Conservation (phyloP, 2,888 invertebrate species). For the Criorhina ranunculi region DNA sequence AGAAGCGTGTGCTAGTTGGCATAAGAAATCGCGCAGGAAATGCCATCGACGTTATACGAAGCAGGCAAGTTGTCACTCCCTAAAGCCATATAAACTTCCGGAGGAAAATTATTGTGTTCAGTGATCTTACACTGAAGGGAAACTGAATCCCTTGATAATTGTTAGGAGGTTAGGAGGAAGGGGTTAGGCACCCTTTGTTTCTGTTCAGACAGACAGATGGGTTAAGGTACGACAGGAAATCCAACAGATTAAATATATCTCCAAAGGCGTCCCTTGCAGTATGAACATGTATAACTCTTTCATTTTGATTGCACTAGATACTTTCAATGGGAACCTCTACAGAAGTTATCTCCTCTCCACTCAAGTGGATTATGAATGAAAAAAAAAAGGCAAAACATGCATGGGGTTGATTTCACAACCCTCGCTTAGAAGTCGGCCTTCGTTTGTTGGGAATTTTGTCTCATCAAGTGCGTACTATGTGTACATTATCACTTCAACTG, state of each 20-base stretch:
- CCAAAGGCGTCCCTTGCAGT: neutral
- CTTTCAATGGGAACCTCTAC: neutral
- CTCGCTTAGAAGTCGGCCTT: neutral
- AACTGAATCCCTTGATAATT: conserved; percentile 38
- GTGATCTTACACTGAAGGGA: conserved; percentile 1
- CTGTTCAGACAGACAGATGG: conserved; percentile 1
- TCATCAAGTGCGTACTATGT: conserved; percentile 60
- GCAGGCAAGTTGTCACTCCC: conserved; percentile 45
- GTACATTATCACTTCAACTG: conserved; percentile 67
- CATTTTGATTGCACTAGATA: conserved; percentile 30
- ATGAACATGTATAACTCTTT: conserved; percentile 15
- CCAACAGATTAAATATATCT: conserved; percentile 51
- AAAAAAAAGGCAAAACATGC: conserved; percentile 23
- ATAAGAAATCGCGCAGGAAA: conserved; percentile 54
- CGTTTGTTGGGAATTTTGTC: conserved; percentile 28
- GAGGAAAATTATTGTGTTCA: conserved; percentile 28
- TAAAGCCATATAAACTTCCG: conserved; percentile 65
- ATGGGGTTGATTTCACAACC: conserved; percentile 56
- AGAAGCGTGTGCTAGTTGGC: conserved; percentile 4
- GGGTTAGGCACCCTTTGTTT: conserved; percentile 27
- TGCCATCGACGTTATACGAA: conserved; percentile 29
- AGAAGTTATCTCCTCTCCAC: conserved; percentile 16
- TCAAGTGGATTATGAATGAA: conserved; percentile 63
- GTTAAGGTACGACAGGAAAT: conserved; percentile 64
- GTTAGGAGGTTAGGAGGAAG: conserved; percentile 21